Percentiles rank a stretch among this genome's conserved stretches.
These are phyloP conservation scores for Bostrychus sinensis DNA, from an alignment of 2,113 vertebrate genomes.

Conservation along the genomic window DNA sequence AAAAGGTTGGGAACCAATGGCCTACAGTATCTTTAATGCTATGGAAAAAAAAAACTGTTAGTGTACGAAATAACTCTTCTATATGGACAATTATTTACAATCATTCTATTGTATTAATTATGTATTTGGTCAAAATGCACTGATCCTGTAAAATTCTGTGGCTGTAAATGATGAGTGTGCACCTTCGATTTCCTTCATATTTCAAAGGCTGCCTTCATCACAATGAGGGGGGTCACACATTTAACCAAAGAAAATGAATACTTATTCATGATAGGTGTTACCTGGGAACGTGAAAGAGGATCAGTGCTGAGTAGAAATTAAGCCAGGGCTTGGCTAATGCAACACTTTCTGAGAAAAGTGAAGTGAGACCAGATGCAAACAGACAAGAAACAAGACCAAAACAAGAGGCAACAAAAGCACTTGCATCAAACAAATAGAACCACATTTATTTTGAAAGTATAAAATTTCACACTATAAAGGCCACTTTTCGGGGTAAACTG, in stretches of 20 bases:
- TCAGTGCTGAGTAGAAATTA: not conserved
- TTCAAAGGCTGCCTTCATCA: not conserved
- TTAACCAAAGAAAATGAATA: not conserved
- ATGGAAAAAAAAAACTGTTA: no score
- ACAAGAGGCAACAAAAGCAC: not conserved
- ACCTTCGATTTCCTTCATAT: not conserved
- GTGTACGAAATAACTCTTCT: no score
- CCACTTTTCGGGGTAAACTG: constrained; percentile 83
- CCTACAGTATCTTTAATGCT: no score
- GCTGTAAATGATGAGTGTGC: not conserved
- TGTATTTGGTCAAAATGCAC: no score
- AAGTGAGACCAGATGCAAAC: constrained; percentile 32
- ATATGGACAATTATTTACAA: no score
- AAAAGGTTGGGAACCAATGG: no score
- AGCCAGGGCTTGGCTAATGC: not conserved
- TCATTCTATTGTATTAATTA: no score
- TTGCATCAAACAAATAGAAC: constrained; percentile 83
- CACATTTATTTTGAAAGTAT: constrained; percentile 88
- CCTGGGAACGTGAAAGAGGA: constrained; percentile 6
- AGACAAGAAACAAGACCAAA: constrained; percentile 6
- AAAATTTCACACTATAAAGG: constrained; percentile 87
- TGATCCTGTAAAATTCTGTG: not conserved
- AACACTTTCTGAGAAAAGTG: constrained; percentile 42
- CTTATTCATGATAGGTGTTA: not conserved
- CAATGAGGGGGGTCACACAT: no score